A percentile compares a stretch with the other conserved stretches of the same genome.
Evolutionary conservation across 2,113 vertebrate species (phyloP).

Genomic region (Microcebus murinus): DNA sequence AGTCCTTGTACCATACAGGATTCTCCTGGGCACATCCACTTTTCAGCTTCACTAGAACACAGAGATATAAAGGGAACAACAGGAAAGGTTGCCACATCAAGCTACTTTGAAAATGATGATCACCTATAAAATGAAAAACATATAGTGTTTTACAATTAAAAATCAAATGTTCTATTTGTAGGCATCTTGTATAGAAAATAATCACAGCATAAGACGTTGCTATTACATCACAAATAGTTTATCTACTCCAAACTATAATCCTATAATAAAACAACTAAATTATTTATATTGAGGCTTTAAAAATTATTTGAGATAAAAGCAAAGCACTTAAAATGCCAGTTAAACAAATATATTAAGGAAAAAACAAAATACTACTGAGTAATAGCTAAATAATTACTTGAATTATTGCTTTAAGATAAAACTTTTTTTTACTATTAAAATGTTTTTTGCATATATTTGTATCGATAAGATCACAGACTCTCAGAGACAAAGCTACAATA

Average conservation of each 20-base stretch:
- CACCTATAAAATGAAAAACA: neutral
- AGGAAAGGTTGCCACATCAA: neutral
- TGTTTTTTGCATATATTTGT: slow-evolving; percentile 49
- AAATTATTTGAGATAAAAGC: slow-evolving; percentile 48
- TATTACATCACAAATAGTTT: slow-evolving; percentile 33
- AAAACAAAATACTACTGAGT: slow-evolving; percentile 52
- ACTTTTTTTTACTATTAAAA: slow-evolving; percentile 64
- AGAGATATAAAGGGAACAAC: neutral
- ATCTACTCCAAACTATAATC: neutral
- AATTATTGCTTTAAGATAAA: slow-evolving; percentile 71
- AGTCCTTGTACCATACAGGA: neutral
- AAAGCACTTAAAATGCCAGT: slow-evolving; percentile 57
- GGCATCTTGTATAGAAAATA: neutral
- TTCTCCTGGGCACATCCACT: neutral
- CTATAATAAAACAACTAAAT: slow-evolving; percentile 8
- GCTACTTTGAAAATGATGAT: neutral
- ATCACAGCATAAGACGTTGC: neutral
- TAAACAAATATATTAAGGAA: slow-evolving; percentile 46
- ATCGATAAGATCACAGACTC: slow-evolving; percentile 69
- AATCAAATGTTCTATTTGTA: neutral
- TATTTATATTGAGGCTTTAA: slow-evolving; percentile 38
- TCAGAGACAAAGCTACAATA: slow-evolving; percentile 76
- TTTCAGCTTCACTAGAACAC: neutral
- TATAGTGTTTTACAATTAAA: neutral
- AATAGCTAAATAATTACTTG: slow-evolving; percentile 66